These are phyloP conservation scores for Hoplodrina blanda DNA, from an alignment of 2,888 invertebrate species.

Conservation along the genomic window DNA sequence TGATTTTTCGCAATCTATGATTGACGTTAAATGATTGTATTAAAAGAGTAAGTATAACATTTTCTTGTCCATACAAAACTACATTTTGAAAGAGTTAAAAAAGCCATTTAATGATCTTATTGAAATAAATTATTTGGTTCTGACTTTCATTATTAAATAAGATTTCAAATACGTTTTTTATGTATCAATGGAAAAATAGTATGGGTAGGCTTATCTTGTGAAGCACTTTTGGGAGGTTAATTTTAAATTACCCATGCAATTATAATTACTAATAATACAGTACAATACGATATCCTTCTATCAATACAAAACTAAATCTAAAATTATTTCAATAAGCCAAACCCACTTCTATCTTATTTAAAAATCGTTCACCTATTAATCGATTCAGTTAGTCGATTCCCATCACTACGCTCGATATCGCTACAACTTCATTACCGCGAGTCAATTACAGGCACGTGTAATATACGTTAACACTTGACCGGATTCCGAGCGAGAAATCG, in stretches of 20 bases:
- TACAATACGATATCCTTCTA: too few relatives aligned
- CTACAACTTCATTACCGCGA: slow-evolving; percentile 76
- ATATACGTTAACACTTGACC: slow-evolving; percentile 75
- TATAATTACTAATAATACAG: too few relatives aligned
- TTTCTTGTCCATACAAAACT: too few relatives aligned
- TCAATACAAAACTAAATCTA: background rate
- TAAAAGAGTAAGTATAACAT: too few relatives aligned
- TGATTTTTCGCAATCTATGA: too few relatives aligned
- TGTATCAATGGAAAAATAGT: background rate
- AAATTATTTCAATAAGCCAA: background rate
- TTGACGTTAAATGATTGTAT: too few relatives aligned
- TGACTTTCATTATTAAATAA: too few relatives aligned
- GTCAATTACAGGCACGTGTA: slow-evolving; percentile 75
- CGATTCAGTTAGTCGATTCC: slow-evolving; percentile 54
- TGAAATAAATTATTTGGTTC: background rate
- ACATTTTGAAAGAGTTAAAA: too few relatives aligned
- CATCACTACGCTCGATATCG: slow-evolving; percentile 57
- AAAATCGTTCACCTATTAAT: slow-evolving; percentile 26
- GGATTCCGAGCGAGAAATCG: slow-evolving; percentile 61
- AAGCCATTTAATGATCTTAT: too few relatives aligned
- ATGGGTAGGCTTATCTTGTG: background rate
- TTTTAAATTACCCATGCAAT: too few relatives aligned
- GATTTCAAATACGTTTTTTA: background rate
- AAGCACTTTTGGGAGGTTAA: too few relatives aligned
- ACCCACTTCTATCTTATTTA: background rate